A percentile compares a stretch with the other conserved stretches of the same genome.
Conservation (phyloP, 2,888 invertebrate genomes). For the Drepanosiphum platanoidis region DNA sequence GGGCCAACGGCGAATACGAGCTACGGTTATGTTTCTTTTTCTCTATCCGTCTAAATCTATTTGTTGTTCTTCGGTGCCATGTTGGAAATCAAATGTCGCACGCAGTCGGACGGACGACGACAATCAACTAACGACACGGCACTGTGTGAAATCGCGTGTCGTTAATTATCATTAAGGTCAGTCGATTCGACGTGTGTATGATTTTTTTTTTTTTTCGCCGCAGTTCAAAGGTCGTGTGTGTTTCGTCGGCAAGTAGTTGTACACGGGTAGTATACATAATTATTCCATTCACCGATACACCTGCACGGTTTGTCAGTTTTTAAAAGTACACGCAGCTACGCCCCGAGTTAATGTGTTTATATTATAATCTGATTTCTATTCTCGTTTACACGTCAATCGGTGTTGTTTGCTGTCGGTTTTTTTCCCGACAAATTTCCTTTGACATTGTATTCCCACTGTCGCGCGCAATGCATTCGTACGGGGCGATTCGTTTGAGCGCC, state of each 20-base stretch:
- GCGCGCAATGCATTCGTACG: too few species aligned
- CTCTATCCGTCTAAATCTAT: too few species aligned
- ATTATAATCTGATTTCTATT: too few species aligned
- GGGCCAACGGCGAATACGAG: background rate
- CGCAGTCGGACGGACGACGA: background rate
- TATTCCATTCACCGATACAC: background rate
- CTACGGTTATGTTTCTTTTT: background rate
- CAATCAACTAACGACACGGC: conserved; percentile 20
- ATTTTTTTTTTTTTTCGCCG: background rate
- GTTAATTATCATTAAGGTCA: conserved; percentile 51
- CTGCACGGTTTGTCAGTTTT: background rate
- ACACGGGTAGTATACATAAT: conserved; percentile 4
- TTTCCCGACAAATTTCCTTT: too few species aligned
- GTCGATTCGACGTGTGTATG: conserved; percentile 15
- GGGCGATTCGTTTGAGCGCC: too few species aligned
- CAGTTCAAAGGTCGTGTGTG: conserved; percentile 44
- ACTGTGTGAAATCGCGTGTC: conserved; percentile 31
- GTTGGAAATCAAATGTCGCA: background rate
- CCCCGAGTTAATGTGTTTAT: too few species aligned
- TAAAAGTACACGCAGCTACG: background rate
- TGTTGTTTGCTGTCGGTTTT: too few species aligned
- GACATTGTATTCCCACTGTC: too few species aligned
- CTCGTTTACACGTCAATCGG: too few species aligned
- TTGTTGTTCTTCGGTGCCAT: background rate
- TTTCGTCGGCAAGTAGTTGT: conserved; percentile 10